phyloP scores from a whole-genome alignment of 1,140 invertebrate species.

The Aphidius gifuensis region DNA sequence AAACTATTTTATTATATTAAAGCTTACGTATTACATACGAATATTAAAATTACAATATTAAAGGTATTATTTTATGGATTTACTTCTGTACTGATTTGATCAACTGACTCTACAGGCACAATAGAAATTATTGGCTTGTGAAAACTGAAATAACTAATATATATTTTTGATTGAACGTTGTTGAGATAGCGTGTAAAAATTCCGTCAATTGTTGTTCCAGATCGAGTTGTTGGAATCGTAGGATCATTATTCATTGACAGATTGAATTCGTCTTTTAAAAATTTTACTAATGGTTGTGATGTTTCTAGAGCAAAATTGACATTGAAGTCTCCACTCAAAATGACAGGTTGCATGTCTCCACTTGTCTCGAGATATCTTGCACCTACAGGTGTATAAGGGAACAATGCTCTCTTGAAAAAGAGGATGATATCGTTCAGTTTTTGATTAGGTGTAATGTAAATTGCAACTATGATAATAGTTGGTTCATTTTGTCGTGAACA shows the following conservation, averaged over 20 bases:
- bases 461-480: slow-evolving; percentile 8
- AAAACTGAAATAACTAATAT: slow-evolving; percentile 8
- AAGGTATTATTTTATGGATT: no score
- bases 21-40: no score
- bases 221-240: neutral
- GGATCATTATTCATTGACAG: slow-evolving; percentile 5
- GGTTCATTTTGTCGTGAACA: slow-evolving; percentile 6
- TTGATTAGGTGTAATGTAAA: slow-evolving; percentile 19
- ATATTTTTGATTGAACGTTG: neutral
- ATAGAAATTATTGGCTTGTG: slow-evolving; percentile 21
- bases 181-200: slow-evolving; percentile 8
- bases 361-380: neutral
- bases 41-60: no score
- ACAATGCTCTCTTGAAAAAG: neutral
- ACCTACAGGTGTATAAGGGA: neutral
- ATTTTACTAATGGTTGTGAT: slow-evolving; percentile 5
- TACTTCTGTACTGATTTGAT: no score
- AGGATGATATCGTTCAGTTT: slow-evolving; percentile 5
- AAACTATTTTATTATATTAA: no score
- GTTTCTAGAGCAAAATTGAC: slow-evolving; percentile 6
- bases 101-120: no score
- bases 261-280: neutral
- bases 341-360: slow-evolving; percentile 1
- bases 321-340: slow-evolving; percentile 18
- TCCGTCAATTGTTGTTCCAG: slow-evolving; percentile 4